Conservation (phyloP, 2,888 invertebrate genomes). For the Lasioglossum oenotherae region DNA sequence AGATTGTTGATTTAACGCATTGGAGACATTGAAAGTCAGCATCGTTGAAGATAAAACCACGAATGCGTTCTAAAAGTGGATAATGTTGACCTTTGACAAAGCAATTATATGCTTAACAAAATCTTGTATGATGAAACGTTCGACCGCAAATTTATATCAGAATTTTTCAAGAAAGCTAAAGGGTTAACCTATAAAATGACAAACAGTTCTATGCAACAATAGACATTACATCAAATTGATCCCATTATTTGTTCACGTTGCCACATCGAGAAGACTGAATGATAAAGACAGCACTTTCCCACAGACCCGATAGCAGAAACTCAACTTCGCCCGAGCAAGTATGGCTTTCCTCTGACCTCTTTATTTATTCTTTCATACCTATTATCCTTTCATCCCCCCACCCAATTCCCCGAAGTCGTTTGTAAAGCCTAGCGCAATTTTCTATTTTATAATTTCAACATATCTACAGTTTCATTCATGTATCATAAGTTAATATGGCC, state of each 20-base stretch:
- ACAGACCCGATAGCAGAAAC: constrained; percentile 3
- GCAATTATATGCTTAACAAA: background rate
- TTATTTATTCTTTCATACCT: background rate
- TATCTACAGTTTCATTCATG: background rate
- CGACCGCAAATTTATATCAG: background rate
- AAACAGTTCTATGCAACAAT: constrained; percentile 8
- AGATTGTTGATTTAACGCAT: background rate
- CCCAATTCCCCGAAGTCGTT: background rate
- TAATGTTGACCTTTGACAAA: background rate
- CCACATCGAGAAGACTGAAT: constrained; percentile 2
- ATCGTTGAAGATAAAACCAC: background rate
- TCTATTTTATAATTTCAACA: background rate
- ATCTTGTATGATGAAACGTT: background rate
- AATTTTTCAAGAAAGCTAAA: background rate
- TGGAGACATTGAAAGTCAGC: background rate
- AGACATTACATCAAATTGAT: constrained; percentile 16
- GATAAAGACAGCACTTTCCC: constrained; percentile 14
- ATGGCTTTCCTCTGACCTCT: background rate
- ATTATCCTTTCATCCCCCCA: background rate
- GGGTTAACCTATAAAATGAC: background rate
- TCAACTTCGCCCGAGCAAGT: background rate
- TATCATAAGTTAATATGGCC: no score
- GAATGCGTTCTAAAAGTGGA: background rate
- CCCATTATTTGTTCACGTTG: constrained; percentile 16
- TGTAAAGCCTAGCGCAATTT: background rate